Conservation (phyloP, 2,888 invertebrate species). For the Tethea ocularis region DNA sequence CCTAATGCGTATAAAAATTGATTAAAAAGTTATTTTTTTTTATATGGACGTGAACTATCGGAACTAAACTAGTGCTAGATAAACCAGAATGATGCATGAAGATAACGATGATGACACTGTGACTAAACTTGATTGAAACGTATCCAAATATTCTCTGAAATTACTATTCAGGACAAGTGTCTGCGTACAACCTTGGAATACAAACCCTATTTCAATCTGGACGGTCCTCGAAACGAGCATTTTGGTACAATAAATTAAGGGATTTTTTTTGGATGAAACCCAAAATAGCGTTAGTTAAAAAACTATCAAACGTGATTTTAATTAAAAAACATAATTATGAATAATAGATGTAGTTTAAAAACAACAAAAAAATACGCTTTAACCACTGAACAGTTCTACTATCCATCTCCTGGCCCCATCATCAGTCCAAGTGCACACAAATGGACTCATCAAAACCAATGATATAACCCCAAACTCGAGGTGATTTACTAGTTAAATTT, state of each 20-base stretch:
- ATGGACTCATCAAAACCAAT: no score
- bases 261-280: neutral
- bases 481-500: no score
- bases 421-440: no score
- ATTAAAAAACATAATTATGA: no score
- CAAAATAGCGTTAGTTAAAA: neutral
- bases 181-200: constrained; percentile 5
- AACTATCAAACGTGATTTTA: neutral
- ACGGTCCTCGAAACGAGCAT: neutral
- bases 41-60: no score
- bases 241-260: neutral
- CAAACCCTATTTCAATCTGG: constrained; percentile 6
- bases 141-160: neutral
- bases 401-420: no score
- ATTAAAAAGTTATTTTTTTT: no score
- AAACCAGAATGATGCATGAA: neutral
- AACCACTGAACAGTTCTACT: no score
- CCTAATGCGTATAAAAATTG: no score
- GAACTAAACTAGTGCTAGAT: neutral
- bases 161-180: constrained; percentile 1
- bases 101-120: neutral
- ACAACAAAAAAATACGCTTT: no score
- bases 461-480: no score
- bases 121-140: neutral
- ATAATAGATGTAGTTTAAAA: no score